Evolutionary conservation across 2,113 vertebrate genomes (phyloP).

Genomic region (Cercopithecus mona): DNA sequence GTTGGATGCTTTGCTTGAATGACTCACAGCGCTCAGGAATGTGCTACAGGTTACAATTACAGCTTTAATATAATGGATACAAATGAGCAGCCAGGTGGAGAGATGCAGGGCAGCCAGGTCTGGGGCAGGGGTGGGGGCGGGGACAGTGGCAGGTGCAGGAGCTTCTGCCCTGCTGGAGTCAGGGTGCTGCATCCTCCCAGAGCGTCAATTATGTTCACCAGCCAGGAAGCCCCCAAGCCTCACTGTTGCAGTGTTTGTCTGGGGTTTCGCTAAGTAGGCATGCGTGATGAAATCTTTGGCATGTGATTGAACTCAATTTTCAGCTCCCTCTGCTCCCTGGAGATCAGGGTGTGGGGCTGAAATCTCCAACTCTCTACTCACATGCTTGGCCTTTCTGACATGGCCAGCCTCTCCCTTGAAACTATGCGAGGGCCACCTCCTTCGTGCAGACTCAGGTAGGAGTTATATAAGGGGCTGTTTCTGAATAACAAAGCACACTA

Average conservation of each 20-base stretch:
- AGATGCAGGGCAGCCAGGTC: background rate
- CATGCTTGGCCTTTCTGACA: background rate
- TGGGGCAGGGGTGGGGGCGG: background rate
- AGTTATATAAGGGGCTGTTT: background rate
- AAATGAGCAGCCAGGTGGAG: background rate
- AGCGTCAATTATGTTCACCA: accelerated
- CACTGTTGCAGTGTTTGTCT: accelerated
- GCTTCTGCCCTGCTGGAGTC: background rate
- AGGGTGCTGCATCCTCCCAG: background rate
- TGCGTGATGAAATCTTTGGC: background rate
- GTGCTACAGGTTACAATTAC: background rate
- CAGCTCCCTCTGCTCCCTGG: background rate
- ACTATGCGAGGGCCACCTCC: background rate
- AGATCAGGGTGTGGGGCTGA: too few relatives aligned
- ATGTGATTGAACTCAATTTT: accelerated
- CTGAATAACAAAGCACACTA: background rate
- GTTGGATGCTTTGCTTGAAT: background rate
- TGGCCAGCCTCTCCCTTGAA: background rate
- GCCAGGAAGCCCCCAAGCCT: background rate
- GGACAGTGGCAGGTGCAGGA: background rate
- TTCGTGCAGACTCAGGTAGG: background rate
- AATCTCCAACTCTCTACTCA: background rate
- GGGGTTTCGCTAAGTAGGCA: accelerated
- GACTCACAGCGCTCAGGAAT: background rate
- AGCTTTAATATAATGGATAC: background rate